These are phyloP conservation scores for Trachythela sp. DNA, from an alignment of 64 coral and sea anemone genomes.

Conservation along the genomic window DNA sequence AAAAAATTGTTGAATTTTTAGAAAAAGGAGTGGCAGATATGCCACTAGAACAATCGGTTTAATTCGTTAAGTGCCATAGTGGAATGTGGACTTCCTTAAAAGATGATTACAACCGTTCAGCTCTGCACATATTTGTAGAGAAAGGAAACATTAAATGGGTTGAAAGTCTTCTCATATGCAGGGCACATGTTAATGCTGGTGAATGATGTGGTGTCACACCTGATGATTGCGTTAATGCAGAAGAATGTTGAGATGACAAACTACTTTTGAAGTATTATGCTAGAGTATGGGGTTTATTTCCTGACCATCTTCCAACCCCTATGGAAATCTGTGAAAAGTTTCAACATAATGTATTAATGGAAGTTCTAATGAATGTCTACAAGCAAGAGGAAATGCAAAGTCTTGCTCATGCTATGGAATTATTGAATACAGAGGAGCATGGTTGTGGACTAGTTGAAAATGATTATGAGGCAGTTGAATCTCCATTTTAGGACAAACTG, in stretches of 20 bases:
- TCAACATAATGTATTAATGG: background rate
- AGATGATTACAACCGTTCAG: slow-evolving; percentile 22
- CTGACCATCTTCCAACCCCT: background rate
- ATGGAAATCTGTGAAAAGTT: background rate
- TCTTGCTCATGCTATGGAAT: background rate
- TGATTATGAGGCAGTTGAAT: background rate
- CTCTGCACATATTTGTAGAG: slow-evolving; percentile 17
- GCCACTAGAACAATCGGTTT: background rate
- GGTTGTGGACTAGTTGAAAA: background rate
- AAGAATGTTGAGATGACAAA: background rate
- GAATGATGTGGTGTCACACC: slow-evolving; percentile 42
- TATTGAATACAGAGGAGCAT: background rate
- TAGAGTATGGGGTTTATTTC: slow-evolving; percentile 11
- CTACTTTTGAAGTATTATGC: slow-evolving; percentile 27
- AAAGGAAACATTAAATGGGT: background rate
- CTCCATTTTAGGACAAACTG: background rate
- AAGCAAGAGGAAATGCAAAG: background rate
- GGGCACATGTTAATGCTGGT: slow-evolving; percentile 15
- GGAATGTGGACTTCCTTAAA: background rate
- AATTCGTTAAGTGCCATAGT: background rate
- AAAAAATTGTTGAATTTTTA: background rate
- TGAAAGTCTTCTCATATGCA: slow-evolving; percentile 1
- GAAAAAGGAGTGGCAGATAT: background rate
- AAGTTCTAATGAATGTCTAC: background rate
- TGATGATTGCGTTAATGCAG: slow-evolving; percentile 25